Evolutionary conservation across 2,888 invertebrate species (phyloP).

Genomic region (Physocephala rufipes): DNA sequence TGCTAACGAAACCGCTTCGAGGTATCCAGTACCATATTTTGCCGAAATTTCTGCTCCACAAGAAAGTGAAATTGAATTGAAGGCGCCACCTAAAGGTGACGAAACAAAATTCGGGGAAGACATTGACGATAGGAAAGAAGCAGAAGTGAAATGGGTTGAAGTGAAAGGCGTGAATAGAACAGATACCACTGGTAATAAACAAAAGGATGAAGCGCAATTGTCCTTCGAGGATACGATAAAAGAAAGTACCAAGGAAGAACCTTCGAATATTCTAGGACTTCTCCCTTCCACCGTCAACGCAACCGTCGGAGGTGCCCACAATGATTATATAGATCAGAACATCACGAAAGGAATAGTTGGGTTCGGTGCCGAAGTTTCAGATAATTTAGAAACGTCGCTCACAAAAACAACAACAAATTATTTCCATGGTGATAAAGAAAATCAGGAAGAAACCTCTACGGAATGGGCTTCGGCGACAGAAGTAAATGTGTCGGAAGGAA

Average conservation of each 20-base stretch:
- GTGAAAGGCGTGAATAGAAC: neutral
- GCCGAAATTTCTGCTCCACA: constrained; percentile 55
- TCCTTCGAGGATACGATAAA: neutral
- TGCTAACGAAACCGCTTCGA: neutral
- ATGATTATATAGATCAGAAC: neutral
- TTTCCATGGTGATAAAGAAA: constrained; percentile 2
- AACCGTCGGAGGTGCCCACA: neutral
- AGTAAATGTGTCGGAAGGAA: constrained; percentile 5
- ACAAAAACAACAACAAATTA: neutral
- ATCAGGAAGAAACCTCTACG: neutral
- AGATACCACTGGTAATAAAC: neutral
- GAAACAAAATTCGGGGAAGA: neutral
- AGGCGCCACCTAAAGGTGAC: neutral
- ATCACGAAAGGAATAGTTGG: neutral
- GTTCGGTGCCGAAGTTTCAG: neutral
- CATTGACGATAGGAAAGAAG: constrained; percentile 47
- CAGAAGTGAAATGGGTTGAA: constrained; percentile 1
- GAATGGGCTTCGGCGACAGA: neutral
- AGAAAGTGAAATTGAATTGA: constrained; percentile 47
- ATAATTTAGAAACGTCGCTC: neutral
- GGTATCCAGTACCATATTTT: constrained; percentile 48
- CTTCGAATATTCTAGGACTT: no score
- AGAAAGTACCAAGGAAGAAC: neutral
- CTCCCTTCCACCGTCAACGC: neutral
- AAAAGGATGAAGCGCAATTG: neutral